Evolutionary conservation across 23 tunicate species (phyloP).

Genomic region (Halocynthia roretzi): DNA sequence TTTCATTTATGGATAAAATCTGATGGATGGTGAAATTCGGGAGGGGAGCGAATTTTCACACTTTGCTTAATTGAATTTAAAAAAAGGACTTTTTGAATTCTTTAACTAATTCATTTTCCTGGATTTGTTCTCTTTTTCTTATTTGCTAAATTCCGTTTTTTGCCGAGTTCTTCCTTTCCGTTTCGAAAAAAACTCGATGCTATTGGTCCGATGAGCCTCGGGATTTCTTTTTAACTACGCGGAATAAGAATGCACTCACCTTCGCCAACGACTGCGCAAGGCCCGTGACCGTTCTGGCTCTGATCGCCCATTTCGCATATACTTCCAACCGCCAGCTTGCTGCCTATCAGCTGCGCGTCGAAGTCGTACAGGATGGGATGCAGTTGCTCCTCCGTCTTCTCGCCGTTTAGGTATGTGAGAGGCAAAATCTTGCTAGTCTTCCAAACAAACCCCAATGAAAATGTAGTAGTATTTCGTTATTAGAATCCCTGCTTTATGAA

Average conservation of each 20-base stretch:
- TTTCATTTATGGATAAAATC: too few relatives aligned
- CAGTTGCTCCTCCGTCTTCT: slow-evolving; percentile 25
- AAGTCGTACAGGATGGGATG: slow-evolving; percentile 16
- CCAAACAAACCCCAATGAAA: background rate
- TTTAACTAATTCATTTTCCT: too few relatives aligned
- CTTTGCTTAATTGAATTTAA: too few relatives aligned
- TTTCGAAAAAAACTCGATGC: background rate
- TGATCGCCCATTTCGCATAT: slow-evolving; percentile 26
- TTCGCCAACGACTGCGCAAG: slow-evolving; percentile 9
- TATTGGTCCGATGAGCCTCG: background rate
- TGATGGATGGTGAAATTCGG: too few relatives aligned
- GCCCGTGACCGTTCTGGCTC: slow-evolving; percentile 16
- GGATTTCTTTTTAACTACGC: background rate
- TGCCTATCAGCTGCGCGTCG: slow-evolving; percentile 22
- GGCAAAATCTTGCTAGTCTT: slow-evolving; percentile 25
- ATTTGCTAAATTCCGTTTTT: background rate
- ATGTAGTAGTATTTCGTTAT: background rate
- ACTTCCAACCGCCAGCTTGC: slow-evolving; percentile 30
- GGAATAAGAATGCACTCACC: slow-evolving; percentile 5
- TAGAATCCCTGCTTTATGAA: slow-evolving; percentile 1
- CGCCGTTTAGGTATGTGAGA: slow-evolving; percentile 12
- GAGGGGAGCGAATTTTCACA: too few relatives aligned
- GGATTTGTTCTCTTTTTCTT: too few relatives aligned
- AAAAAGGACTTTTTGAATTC: too few relatives aligned
- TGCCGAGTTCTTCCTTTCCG: background rate